These are phyloP conservation scores for Todiramphus saurophagus DNA, from an alignment of 2,113 vertebrate genomes.

Conservation along the genomic window DNA sequence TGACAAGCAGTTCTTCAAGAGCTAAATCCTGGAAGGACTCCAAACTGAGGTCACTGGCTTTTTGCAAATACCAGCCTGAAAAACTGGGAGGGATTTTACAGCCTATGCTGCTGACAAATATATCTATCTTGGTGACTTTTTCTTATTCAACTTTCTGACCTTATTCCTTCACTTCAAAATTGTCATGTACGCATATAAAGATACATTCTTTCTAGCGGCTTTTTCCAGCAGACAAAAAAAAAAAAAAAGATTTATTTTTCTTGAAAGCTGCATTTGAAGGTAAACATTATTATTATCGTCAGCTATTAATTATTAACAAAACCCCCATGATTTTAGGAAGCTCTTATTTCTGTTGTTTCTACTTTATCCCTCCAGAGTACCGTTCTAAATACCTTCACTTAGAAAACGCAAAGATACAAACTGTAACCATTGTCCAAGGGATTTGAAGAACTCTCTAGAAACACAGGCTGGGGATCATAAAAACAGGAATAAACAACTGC, in stretches of 20 bases:
- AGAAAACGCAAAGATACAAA: slow-evolving; percentile 50
- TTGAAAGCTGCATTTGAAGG: background rate
- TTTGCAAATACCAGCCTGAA: background rate
- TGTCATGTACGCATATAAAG: background rate
- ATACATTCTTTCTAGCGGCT: background rate
- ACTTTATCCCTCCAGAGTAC: background rate
- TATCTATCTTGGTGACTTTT: background rate
- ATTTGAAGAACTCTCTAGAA: slow-evolving; percentile 35
- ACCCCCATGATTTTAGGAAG: background rate
- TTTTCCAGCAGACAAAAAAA: slow-evolving; percentile 10
- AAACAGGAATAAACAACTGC: background rate
- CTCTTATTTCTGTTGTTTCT: slow-evolving; percentile 20
- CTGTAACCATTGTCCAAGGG: background rate
- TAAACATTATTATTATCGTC: background rate
- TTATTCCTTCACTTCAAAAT: slow-evolving; percentile 13
- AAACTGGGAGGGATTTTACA: background rate
- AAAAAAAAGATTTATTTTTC: background rate
- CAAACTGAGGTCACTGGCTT: slow-evolving; percentile 36
- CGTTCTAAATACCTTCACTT: slow-evolving; percentile 52
- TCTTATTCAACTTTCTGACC: slow-evolving; percentile 25
- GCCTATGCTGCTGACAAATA: background rate
- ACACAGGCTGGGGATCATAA: background rate
- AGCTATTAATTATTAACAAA: slow-evolving; percentile 38
- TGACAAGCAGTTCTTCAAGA: slow-evolving; percentile 59
- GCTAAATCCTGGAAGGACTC: slow-evolving; percentile 57